A percentile compares a stretch with the other conserved stretches of the same genome.
Conservation (phyloP, 2,113 vertebrate species). For the Toxotes jaculatrix region DNA sequence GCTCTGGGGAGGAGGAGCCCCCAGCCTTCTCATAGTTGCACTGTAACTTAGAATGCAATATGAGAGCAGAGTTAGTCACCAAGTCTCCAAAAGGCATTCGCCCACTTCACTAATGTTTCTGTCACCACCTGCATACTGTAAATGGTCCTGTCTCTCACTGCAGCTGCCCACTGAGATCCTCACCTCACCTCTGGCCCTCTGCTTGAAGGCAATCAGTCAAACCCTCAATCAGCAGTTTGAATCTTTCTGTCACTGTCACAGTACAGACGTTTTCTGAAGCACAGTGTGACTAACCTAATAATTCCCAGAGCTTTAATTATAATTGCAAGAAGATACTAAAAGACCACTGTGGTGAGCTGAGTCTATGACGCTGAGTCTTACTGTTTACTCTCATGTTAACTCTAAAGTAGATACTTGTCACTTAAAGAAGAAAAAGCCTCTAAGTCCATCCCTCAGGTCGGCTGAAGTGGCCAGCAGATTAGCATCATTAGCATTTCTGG, state of each 20-base stretch:
- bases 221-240: neutral
- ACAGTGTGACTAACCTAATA: neutral
- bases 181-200: constrained; percentile 3
- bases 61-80: constrained; percentile 67
- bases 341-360: neutral
- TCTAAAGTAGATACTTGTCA: neutral
- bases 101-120: constrained; percentile 41
- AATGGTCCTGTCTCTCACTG: constrained; percentile 19
- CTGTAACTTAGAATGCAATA: constrained; percentile 63
- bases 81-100: constrained; percentile 37
- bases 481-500: neutral
- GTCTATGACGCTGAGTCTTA: neutral
- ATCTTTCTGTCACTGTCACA: neutral
- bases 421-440: neutral
- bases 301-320: no score
- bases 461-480: neutral
- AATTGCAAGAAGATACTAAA: neutral
- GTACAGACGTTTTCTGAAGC: no score
- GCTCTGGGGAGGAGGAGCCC: constrained; percentile 3
- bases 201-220: neutral
- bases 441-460: neutral
- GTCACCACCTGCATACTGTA: constrained; percentile 45
- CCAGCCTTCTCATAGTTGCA: constrained; percentile 11
- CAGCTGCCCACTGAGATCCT: constrained; percentile 45
- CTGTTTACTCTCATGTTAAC: neutral